A percentile compares a stretch with the other conserved stretches of the same genome.
Conservation (phyloP, 2,888 invertebrate species). For the Dicyrtomina minuta region DNA sequence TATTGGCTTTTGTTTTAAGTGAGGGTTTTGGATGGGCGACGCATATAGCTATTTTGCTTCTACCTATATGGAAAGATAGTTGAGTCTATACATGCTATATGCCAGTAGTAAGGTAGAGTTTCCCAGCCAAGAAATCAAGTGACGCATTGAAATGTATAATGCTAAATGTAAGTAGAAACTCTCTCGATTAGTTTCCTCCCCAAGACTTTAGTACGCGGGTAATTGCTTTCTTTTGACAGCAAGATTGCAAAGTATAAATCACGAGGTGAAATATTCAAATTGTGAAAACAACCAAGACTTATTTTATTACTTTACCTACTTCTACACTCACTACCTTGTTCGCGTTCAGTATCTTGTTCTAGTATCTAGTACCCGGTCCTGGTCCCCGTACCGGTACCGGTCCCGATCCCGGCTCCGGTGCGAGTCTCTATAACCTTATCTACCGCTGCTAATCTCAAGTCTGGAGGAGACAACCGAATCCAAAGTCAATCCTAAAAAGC, state of each 20-base stretch:
- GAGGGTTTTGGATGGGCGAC: no score
- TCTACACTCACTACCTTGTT: neutral
- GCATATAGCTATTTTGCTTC: no score
- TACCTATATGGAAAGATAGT: no score
- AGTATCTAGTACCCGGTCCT: no score
- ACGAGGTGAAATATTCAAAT: conserved; percentile 43
- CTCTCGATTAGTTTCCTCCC: neutral
- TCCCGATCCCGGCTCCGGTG: no score
- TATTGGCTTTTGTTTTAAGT: no score
- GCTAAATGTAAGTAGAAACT: neutral
- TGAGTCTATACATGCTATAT: no score
- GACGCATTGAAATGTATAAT: conserved; percentile 14
- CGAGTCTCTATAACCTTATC: neutral
- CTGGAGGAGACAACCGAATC: conserved; percentile 18
- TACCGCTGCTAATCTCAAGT: conserved; percentile 16
- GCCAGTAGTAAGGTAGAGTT: no score
- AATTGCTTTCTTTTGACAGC: conserved; percentile 52
- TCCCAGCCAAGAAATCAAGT: conserved; percentile 17
- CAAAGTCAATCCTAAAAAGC: conserved; percentile 11
- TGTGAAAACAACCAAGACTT: conserved; percentile 44
- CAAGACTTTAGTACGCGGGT: conserved; percentile 33
- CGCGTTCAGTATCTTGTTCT: no score
- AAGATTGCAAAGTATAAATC: conserved; percentile 52
- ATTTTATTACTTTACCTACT: conserved; percentile 34
- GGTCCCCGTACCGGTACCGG: no score